phyloP scores from a whole-genome alignment of 2,113 vertebrate species.

The Pomatorhinus ruficollis region DNA sequence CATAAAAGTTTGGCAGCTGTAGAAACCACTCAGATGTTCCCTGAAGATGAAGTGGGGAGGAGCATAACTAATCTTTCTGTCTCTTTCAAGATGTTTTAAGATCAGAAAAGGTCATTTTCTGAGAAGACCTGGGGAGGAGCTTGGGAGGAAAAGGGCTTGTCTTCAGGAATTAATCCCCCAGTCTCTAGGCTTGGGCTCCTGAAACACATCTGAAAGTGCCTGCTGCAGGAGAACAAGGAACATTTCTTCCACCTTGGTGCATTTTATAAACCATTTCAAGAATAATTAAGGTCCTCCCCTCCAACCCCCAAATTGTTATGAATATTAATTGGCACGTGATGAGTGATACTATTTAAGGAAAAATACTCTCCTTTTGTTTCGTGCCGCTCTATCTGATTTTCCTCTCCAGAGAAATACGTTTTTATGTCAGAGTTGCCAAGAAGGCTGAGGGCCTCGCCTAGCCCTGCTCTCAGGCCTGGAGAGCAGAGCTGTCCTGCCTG shows the following conservation, averaged over 20 bases:
- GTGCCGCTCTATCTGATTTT: background rate
- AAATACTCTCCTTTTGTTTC: background rate
- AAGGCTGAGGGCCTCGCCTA: background rate
- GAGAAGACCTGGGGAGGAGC: background rate
- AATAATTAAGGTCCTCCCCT: background rate
- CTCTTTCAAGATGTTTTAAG: background rate
- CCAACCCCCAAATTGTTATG: accelerated
- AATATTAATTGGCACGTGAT: accelerated
- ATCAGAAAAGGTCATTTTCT: slow-evolving; percentile 9
- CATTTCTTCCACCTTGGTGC: background rate
- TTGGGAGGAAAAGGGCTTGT: background rate
- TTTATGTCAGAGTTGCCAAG: background rate
- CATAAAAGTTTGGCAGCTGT: background rate
- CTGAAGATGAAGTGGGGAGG: background rate
- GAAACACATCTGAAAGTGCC: background rate
- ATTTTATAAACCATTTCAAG: background rate
- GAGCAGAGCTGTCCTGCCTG: background rate
- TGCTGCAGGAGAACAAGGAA: background rate
- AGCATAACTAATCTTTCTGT: slow-evolving; percentile 33
- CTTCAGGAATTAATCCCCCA: background rate
- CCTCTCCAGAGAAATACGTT: background rate
- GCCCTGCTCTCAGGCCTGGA: background rate
- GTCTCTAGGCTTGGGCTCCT: background rate
- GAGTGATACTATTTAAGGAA: background rate
- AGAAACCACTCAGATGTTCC: background rate